Base-by-base conservation (phyloP, 1,140 invertebrate genomes). In the Chironomus tepperi region DNA sequence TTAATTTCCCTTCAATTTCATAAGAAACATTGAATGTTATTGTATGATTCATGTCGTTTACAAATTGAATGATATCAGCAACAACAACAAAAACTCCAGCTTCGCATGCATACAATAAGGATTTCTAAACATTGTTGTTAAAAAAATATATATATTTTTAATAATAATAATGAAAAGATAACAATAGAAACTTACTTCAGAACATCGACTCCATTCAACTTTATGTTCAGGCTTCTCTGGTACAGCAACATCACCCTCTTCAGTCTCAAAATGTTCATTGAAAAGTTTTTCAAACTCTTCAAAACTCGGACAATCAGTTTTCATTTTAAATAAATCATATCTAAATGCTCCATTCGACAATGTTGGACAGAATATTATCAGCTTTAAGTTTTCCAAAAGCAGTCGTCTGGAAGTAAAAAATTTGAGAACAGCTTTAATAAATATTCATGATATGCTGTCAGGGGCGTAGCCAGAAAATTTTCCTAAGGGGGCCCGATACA, bases 201-300 rank as follows among this genome's bases (percentile, higher is more conserved):
- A 34, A 34, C 24, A 34, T 34, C 24, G 24, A 34, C 24, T 34
- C 24, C 24, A 34, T 34, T 34, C 24, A 34, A 34, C 24, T 34
- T 34, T 34, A 34, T 34, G 24, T 5, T 34, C 24, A 34, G 24
- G 24, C 24, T 34, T 34, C 24, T 34, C 24, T 34, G 24, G 24
- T 5, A 34, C 24, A 34, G 24, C 1, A 34, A 34, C 24, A 34
- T 34, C 24, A 34, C 24, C 24, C 24, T 2, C 24, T 5, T 34
- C 24, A n/a, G 12, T 57, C 9, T 57, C 47, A 57, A 2, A 34
- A 2, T 34, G 24, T 34, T 57, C 9, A 57, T 57, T n/a, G n/a
- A 57, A 57, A 57, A 57, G 12, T 57, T 57, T 57, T n/a, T 57
- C 47, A 57, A 57, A 57, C n/a, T 57, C 47, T 15, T 57, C 47